Conservation (phyloP, 2,888 invertebrate genomes). For the Dolichopus griseipennis region DNA sequence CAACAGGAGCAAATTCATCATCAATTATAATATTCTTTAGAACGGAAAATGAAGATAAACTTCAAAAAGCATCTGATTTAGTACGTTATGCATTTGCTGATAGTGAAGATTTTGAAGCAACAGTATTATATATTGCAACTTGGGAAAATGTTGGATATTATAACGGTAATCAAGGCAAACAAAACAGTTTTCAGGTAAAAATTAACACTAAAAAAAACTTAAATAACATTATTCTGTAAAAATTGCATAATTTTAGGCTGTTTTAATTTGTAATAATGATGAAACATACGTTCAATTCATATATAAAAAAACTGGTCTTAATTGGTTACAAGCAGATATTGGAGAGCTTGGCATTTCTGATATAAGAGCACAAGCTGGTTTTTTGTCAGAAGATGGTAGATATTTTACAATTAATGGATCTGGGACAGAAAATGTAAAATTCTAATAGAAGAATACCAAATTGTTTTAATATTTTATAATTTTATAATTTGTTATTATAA, state of each 20-base stretch:
- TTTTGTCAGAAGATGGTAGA: conserved; percentile 75
- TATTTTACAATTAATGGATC: conserved; percentile 71
- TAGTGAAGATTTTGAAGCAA: conserved; percentile 63
- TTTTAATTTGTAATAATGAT: conserved; percentile 33
- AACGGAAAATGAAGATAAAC: conserved; percentile 51
- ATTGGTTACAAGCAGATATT: conserved; percentile 81
- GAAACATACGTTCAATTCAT: conserved; percentile 78
- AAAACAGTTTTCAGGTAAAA: conserved; percentile 77
- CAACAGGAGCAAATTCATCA: conserved; percentile 46
- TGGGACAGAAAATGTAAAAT: conserved; percentile 71
- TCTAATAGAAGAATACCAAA: neutral
- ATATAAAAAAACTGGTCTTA: conserved; percentile 79
- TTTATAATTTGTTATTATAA: conserved; percentile 14
- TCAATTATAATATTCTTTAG: conserved; percentile 69
- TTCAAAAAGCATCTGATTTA: conserved; percentile 59
- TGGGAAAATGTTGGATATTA: conserved; percentile 81
- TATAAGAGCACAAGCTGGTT: conserved; percentile 87
- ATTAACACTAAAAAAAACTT: conserved; percentile 31
- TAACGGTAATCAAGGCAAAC: conserved; percentile 54
- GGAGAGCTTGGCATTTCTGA: conserved; percentile 73
- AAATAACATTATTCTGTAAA: neutral
- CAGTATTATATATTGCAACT: conserved; percentile 74
- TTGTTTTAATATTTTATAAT: conserved; percentile 8
- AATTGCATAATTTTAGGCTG: conserved; percentile 25
- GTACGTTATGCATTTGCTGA: conserved; percentile 66